Percentiles rank a stretch among this genome's conserved stretches.
Evolutionary conservation across 2,113 vertebrate species (phyloP).

Genomic region (Zosterops japonicus): DNA sequence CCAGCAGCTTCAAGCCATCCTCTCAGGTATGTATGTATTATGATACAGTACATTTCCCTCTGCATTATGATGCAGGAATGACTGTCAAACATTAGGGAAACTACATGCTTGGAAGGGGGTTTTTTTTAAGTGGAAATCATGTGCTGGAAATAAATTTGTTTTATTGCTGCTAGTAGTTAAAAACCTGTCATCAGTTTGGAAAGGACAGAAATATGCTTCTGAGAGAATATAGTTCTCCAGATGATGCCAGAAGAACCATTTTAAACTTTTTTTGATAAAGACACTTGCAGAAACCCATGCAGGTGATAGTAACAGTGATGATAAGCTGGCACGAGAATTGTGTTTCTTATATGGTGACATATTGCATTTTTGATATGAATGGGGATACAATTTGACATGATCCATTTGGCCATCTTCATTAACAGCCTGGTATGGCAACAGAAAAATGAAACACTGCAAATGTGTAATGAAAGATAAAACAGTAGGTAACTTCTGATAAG

Average conservation of each 20-base stretch:
- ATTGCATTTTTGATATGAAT: not conserved
- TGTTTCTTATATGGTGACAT: not conserved
- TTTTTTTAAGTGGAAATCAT: not conserved
- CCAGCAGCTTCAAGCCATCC: not conserved
- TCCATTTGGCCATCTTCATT: constrained; percentile 38
- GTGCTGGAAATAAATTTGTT: not conserved
- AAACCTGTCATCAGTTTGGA: constrained; percentile 15
- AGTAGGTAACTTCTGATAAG: constrained; percentile 39
- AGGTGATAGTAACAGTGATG: not conserved
- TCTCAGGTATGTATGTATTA: not conserved
- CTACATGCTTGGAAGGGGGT: not conserved
- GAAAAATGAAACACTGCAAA: constrained; percentile 18
- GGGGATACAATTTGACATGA: not conserved
- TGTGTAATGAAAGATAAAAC: constrained; percentile 24
- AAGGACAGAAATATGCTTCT: not conserved
- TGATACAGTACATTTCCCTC: not conserved
- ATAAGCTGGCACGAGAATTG: not conserved
- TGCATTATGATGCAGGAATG: not conserved
- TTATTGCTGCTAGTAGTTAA: constrained; percentile 4
- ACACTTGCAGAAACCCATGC: not conserved
- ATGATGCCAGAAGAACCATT: not conserved
- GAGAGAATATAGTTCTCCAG: not conserved
- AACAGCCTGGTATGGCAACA: not conserved
- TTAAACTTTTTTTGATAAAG: not conserved
- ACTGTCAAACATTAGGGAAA: not conserved